phyloP scores from a whole-genome alignment of 2,888 invertebrate species.

The Mesorhabditis belari region DNA sequence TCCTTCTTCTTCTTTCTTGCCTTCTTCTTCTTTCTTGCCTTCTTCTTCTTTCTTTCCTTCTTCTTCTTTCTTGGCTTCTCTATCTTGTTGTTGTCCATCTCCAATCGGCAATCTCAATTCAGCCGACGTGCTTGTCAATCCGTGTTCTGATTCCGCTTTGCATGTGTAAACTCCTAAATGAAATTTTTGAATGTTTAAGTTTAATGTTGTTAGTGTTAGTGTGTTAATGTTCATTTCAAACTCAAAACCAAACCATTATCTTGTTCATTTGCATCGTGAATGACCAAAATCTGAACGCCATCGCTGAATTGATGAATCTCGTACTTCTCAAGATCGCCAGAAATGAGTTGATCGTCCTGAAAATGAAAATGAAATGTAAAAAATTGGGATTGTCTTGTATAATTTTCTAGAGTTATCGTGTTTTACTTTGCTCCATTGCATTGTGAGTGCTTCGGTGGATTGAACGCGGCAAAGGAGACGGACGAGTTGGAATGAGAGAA shows the following conservation, averaged over 20 bases:
- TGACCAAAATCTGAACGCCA: constrained; percentile 32
- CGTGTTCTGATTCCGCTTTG: constrained; percentile 33
- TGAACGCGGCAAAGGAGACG: constrained; percentile 28
- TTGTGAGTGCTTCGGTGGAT: neutral
- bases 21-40: too few relatives aligned
- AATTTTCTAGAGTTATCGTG: neutral
- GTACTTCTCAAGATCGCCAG: constrained; percentile 22
- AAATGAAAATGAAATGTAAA: constrained; percentile 3
- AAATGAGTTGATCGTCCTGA: constrained; percentile 19
- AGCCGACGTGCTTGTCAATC: constrained; percentile 28
- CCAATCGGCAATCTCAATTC: constrained; percentile 14
- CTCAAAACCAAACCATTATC: constrained; percentile 16
- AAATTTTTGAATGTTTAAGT: neutral
- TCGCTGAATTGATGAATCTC: constrained; percentile 33
- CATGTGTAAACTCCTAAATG: constrained; percentile 31
- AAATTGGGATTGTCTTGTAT: neutral
- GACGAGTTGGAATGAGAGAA: constrained; percentile 24
- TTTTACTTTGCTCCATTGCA: neutral
- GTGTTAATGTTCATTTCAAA: neutral
- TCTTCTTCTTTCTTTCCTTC: constrained; percentile 6
- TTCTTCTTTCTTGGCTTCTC: constrained; percentile 1
- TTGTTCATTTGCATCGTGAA: constrained; percentile 13
- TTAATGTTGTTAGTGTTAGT: neutral
- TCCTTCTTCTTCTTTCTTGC: too few relatives aligned
- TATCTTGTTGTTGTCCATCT: constrained; percentile 7